Evolutionary conservation across 2,113 vertebrate species (phyloP), one percentile per base, ranked within the genome.

Genomic region (Melanostigma gelatinosum): DNA sequence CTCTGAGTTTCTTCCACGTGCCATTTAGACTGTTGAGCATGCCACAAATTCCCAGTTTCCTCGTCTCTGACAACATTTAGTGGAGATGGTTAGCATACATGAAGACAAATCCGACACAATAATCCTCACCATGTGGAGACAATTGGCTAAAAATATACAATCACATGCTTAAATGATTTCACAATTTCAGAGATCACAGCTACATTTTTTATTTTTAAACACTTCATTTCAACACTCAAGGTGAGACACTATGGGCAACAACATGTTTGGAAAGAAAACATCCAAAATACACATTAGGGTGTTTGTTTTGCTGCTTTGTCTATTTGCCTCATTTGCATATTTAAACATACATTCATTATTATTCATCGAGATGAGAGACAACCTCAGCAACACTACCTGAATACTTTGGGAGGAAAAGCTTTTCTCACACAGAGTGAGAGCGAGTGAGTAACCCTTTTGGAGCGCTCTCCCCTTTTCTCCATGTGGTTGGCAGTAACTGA

Each of bases 401-500:
- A 65, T 54, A 8, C 66, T 80, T 46, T 44, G 38, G 50, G 62
- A 64, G 40, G 38, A 65, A 67, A 75, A 12, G 68, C 36, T 58
- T 8, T 77, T 85, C 85, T 85, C 82, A 54, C 82, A 50, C 85
- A 79, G n/a, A 63, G 78, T 60, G 48, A 76, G 76, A 48, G 46
- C 76, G 77, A 76, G 65, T 68, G 75, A 86, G 80, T 70, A 52
- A 76, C 80, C 84, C 86, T 58, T 60, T 34, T 86, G 60, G 70
- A 89, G 62, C 63, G 69, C 58, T 52, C 66, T 72, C 50, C 50
- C 24, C 85, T 72, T 70, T 73, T 74, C 85, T 72, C 74, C 87
- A 73, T 91, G 87, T 70, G 87, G 87, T 82, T 76, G 85, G 82
- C 84, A 84, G 85, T 42, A 80, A 80, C 86, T n/a, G 78, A 89